Evolutionary conservation across 2,113 vertebrate species (phyloP).

Genomic region (Paralichthys olivaceus): DNA sequence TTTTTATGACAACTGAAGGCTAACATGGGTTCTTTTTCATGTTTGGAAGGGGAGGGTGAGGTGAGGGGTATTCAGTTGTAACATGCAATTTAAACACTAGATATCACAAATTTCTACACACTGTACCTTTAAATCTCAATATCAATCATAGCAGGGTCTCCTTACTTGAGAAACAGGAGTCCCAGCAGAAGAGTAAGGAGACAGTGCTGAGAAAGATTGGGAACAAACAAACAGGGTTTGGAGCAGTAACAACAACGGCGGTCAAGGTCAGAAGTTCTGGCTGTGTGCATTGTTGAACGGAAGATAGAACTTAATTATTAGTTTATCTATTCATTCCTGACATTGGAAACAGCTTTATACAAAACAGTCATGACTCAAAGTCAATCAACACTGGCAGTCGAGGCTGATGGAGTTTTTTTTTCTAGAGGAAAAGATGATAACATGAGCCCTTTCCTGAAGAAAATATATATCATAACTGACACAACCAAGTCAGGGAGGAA

Average conservation of each 20-base stretch:
- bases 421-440: neutral
- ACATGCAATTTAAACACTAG: no score
- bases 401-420: neutral
- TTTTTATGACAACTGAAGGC: no score
- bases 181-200: neutral
- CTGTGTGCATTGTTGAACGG: neutral
- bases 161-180: neutral
- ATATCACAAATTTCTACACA: no score
- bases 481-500: no score
- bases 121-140: neutral
- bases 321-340: no score
- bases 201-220: neutral
- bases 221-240: neutral
- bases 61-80: no score
- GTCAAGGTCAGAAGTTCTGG: neutral
- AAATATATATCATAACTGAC: no score
- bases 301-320: neutral
- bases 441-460: no score
- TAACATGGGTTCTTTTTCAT: no score
- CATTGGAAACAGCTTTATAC: neutral
- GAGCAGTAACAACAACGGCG: neutral
- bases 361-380: neutral
- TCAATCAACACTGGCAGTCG: neutral
- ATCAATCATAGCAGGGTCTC: conserved; percentile 1
- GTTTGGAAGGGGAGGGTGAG: no score